phyloP scores from a whole-genome alignment of 37 sponge, comb jelly and placozoan genomes.

The Mnemiopsis leidyi region DNA sequence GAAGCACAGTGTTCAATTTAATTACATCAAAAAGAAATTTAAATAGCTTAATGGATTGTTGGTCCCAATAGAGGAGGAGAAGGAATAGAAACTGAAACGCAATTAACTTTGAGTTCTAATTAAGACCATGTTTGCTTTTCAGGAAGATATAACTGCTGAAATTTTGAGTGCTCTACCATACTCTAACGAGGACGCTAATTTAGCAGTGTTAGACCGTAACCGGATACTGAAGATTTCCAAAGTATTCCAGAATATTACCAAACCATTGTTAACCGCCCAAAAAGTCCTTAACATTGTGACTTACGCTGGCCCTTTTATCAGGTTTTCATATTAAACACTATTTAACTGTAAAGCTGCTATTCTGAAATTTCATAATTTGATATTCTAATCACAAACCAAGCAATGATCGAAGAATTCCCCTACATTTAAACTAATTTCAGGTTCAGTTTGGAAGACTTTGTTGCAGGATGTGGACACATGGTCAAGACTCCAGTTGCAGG shows the following conservation, averaged over 20 bases:
- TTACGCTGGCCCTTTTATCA: constrained; percentile 11
- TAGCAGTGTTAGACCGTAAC: background rate
- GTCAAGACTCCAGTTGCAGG: background rate
- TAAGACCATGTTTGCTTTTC: background rate
- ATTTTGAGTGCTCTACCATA: constrained; percentile 3
- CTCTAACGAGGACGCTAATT: background rate
- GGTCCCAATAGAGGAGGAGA: too few species aligned
- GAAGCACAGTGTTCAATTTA: too few species aligned
- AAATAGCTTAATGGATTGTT: too few species aligned
- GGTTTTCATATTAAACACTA: too few species aligned
- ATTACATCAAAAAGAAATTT: too few species aligned
- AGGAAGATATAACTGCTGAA: background rate
- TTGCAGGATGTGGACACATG: background rate
- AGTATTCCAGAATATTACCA: constrained; percentile 3
- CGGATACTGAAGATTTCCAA: background rate
- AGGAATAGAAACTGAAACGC: too few species aligned
- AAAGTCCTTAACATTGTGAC: constrained; percentile 10
- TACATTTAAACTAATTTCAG: too few species aligned
- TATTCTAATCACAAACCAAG: too few species aligned
- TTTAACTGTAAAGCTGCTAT: too few species aligned
- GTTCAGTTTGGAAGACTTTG: constrained; percentile 6
- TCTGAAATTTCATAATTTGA: too few species aligned
- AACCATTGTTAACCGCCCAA: constrained; percentile 3
- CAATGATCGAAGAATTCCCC: too few species aligned
- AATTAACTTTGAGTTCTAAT: too few species aligned